Percentiles rank a stretch among this genome's conserved stretches.
Evolutionary conservation across 1,140 invertebrate genomes (phyloP).

Genomic region (Gonioctena quinquepunctata): DNA sequence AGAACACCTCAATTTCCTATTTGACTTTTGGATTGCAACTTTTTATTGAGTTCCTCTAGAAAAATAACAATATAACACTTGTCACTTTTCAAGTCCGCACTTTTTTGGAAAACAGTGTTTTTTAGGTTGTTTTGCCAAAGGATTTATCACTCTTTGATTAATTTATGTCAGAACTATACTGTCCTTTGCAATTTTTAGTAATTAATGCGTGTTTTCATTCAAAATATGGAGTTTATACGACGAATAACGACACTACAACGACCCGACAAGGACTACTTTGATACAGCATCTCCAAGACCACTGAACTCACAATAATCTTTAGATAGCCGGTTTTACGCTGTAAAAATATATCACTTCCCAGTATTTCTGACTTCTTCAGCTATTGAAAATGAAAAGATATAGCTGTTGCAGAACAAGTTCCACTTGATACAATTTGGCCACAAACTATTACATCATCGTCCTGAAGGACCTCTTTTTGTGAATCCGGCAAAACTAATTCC

Average conservation of each 20-base stretch:
- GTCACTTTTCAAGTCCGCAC: background rate
- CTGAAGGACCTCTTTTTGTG: background rate
- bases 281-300: slow-evolving; percentile 21
- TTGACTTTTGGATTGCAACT: background rate
- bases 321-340: slow-evolving; percentile 14
- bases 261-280: slow-evolving; percentile 11
- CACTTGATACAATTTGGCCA: no score
- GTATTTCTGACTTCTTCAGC: background rate
- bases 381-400: background rate
- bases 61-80: slow-evolving; percentile 5
- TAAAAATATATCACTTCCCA: slow-evolving; percentile 5
- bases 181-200: background rate
- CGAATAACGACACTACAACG: slow-evolving; percentile 5
- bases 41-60: background rate
- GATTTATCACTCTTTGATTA: background rate
- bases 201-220: slow-evolving; percentile 12
- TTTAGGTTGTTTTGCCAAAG: background rate
- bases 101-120: background rate
- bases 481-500: background rate
- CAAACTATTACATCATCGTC: background rate
- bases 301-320: slow-evolving; percentile 23
- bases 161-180: background rate
- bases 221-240: background rate
- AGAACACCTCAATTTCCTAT: background rate
- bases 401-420: no score